Conservation (phyloP, 2,113 vertebrate species). For the Carettochelys insculpta region DNA sequence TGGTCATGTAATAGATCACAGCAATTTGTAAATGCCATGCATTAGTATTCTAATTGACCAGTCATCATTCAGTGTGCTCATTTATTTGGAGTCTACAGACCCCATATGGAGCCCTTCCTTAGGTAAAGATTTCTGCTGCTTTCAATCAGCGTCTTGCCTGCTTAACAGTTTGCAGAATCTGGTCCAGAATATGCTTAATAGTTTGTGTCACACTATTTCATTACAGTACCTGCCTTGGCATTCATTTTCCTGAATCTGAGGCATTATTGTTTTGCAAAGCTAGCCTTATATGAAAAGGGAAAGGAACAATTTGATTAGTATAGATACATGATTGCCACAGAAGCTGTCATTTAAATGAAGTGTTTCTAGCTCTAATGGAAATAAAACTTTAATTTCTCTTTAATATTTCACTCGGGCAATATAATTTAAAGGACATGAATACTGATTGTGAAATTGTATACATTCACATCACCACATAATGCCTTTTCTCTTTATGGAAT, state of each 20-base stretch:
- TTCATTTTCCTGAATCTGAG: neutral
- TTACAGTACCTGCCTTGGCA: conserved; percentile 4
- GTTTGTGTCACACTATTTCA: conserved; percentile 27
- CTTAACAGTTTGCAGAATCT: neutral
- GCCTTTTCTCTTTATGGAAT: conserved; percentile 34
- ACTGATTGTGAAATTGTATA: conserved; percentile 48
- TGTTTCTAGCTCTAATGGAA: conserved; percentile 49
- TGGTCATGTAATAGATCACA: neutral
- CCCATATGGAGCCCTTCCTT: neutral
- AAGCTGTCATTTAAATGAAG: conserved; percentile 54
- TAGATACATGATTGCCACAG: conserved; percentile 41
- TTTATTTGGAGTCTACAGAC: neutral
- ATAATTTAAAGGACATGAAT: conserved; percentile 49
- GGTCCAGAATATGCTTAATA: neutral
- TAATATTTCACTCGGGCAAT: conserved; percentile 43
- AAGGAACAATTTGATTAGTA: conserved; percentile 47
- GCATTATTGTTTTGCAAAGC: neutral
- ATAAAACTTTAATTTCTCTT: conserved; percentile 55
- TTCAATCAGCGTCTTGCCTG: neutral
- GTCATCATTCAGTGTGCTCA: neutral
- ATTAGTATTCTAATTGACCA: neutral
- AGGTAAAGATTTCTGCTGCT: neutral
- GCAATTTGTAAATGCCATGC: neutral
- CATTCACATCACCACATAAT: conserved; percentile 8
- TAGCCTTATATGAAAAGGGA: conserved; percentile 5